Evolutionary conservation across 2,888 invertebrate species (phyloP), one percentile per base, ranked within the genome.

Genomic region (Altica lythri): DNA sequence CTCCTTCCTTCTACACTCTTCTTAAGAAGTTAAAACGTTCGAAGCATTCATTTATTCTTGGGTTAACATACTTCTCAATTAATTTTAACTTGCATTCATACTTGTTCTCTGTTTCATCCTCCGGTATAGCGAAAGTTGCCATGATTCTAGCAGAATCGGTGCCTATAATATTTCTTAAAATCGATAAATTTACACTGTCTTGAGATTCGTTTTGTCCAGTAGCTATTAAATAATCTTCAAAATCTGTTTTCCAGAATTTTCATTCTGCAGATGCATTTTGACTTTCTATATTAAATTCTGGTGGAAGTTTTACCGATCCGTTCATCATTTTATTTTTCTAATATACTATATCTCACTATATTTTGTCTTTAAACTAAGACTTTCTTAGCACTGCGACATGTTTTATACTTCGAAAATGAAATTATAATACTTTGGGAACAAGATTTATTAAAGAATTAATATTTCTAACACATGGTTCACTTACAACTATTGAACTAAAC

Each of bases 11-110:
- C 43, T 63, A 61, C 6, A 14, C 45, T 32, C 61, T 50, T 55
- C 60, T 59, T n/a, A 51, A 45, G 46, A 65, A 66, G 43, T 57
- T 62, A 40, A 61, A 63, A 13, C 64, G 13, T 50, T 61, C 60
- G 48, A 64, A 66, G 34, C 56, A 58, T 52, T 66, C 63, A 32
- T 65, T 65, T 10, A 60, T 40, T 29, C 59, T 19, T n/a, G 66
- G 62, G 19, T 63, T 65, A 2, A 63, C 62, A 50, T 66, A 63
- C 34, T 54, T 52, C n/a, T n/a, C n/a, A n/a, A n/a, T n/a, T n/a
- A n/a, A n/a, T n/a, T n/a, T n/a, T n/a, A n/a, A n/a, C n/a, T n/a
- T n/a, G n/a, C 16, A 32, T 14, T 38, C 22, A 22, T 22, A 22
- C 22, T 22, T 8, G 4, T 27, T 2, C 2, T 27, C 2, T 2